A percentile compares a stretch with the other conserved stretches of the same genome.
Evolutionary conservation across 2,797 vertebrate species (phyloP).

Genomic region (Alauda arvensis): DNA sequence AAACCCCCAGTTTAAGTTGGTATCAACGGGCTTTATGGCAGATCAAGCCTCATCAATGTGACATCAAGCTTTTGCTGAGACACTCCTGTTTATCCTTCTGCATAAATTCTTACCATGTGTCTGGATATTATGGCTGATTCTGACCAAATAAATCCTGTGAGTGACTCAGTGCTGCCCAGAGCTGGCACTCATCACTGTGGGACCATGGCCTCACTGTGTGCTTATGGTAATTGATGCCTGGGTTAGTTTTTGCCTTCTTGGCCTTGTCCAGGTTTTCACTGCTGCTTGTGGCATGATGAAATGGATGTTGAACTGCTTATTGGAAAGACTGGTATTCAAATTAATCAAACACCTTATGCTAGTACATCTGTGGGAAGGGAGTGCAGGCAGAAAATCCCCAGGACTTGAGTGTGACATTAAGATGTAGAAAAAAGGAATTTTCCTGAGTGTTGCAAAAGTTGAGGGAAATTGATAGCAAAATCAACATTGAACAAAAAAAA

Average conservation of each 20-base stretch:
- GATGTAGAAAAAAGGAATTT: not conserved
- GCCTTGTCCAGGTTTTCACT: not conserved
- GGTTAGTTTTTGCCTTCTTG: not conserved
- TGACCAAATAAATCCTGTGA: not conserved
- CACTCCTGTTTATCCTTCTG: not conserved
- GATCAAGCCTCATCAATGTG: not conserved
- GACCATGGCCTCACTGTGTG: not conserved
- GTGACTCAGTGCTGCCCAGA: not conserved
- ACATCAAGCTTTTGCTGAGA: not conserved
- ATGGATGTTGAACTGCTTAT: not conserved
- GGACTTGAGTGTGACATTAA: not conserved
- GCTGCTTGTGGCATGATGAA: not conserved
- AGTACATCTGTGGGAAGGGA: not conserved
- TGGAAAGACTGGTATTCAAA: not conserved
- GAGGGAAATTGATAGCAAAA: not conserved
- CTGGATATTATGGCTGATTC: not conserved
- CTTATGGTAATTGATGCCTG: not conserved
- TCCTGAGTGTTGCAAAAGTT: not conserved
- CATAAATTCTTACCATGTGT: not conserved
- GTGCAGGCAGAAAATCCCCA: not conserved
- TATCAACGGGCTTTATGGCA: not conserved
- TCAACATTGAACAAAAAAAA: not conserved
- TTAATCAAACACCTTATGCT: not conserved
- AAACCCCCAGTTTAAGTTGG: not conserved
- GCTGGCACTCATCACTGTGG: not conserved